Evolutionary conservation across 2,113 vertebrate genomes (phyloP), one percentile per base, ranked within the genome.

Genomic region (Neogobius melanostomus): DNA sequence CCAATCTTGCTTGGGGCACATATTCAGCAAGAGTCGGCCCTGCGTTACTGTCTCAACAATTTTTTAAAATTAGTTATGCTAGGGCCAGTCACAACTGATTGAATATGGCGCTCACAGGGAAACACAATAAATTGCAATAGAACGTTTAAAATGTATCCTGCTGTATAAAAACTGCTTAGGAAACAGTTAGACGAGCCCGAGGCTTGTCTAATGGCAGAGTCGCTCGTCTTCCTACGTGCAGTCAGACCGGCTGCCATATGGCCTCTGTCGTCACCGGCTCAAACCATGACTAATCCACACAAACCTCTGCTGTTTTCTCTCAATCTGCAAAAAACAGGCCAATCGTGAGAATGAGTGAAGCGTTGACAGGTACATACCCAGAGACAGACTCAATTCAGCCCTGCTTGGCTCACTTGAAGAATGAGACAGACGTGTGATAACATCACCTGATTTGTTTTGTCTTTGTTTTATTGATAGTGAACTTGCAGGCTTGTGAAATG

Each of bases 231-330:
- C 28, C 28, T 42, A 47, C 10, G 46, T 47, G 56, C 28, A 42
- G 28, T 42, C 28, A 42, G 56, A 59, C 21, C 56, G 7, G 11
- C 11, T 59, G 56, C 56, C 56, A 59, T 59, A 12, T 59, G 56
- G 11, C 11, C 28, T 14, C 56, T 59, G 56, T 59, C 56, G 28
- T 59, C 21, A 42, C 21, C 10, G 11, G 56, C 28, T 7, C 56
- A 59, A 59, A 42, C 28, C 56, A 14, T 59, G 56, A 59, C 28
- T 59, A 59, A 59, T 42, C 56, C 56, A 59, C 28, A 59, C 28
- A 21, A 12, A 59, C 56, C 6, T 11, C 11, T 42, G 21, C 28
- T 59, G 52, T 11, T 59, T 42, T 59, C 28, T 42, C 6, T 59
- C 17, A 59, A 42, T 15, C 11, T 14, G 28, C 11, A 42, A 7